These are phyloP conservation scores for Drosophila neotestacea DNA, from an alignment of 2,888 invertebrate species.

Conservation along the genomic window DNA sequence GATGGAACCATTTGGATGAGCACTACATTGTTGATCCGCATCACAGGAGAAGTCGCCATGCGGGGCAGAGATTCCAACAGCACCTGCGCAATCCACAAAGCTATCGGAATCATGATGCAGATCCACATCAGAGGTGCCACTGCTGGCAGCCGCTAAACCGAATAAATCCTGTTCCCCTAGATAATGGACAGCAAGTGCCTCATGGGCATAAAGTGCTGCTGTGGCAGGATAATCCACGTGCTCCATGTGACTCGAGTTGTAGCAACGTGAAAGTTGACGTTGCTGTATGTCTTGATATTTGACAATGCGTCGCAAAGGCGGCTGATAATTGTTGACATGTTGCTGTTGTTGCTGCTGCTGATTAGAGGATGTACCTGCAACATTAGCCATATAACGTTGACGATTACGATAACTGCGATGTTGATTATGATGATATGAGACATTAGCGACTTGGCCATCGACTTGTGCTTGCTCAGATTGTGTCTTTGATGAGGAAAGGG, in stretches of 20 bases:
- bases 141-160: slow-evolving; percentile 37
- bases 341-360: slow-evolving; percentile 26
- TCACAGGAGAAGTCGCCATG: slow-evolving; percentile 52
- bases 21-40: slow-evolving; percentile 37
- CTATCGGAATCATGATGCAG: slow-evolving; percentile 55
- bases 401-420: slow-evolving; percentile 69
- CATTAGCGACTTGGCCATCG: slow-evolving; percentile 13
- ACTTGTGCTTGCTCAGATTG: slow-evolving; percentile 33
- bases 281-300: slow-evolving; percentile 45
- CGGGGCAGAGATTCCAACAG: slow-evolving; percentile 6
- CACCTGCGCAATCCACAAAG: slow-evolving; percentile 16
- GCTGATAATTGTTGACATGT: slow-evolving; percentile 20
- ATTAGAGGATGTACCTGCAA: not conserved
- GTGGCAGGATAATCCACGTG: slow-evolving; percentile 13
- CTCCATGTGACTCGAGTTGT: slow-evolving; percentile 60
- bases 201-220: slow-evolving; percentile 3
- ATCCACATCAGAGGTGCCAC: slow-evolving; percentile 53
- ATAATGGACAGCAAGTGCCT: not conserved
- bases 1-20: slow-evolving; percentile 18
- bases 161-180: slow-evolving; percentile 20
- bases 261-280: slow-evolving; percentile 56
- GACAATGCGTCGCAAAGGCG: slow-evolving; percentile 29
- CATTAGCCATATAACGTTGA: slow-evolving; percentile 50
- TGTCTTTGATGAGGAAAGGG: slow-evolving; percentile 58
- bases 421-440: slow-evolving; percentile 36